A percentile compares a stretch with the other conserved stretches of the same genome.
Evolutionary conservation across 2,113 vertebrate species (phyloP).

Genomic region (Poeciliopsis occidentalis): DNA sequence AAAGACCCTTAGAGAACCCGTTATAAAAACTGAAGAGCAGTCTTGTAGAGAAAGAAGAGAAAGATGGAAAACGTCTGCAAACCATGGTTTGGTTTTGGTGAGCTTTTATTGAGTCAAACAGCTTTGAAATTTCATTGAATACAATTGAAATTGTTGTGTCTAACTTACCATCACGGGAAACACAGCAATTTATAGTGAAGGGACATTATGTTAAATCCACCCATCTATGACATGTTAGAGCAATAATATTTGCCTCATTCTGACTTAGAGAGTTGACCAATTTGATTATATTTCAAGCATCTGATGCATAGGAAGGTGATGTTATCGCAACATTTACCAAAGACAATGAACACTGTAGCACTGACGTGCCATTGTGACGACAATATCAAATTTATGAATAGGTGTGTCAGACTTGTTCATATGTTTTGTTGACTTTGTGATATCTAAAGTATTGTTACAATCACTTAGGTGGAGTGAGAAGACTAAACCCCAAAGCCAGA

Average conservation of each 20-base stretch:
- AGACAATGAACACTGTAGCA: neutral
- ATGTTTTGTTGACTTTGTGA: neutral
- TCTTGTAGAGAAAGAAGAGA: conserved; percentile 13
- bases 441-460: neutral
- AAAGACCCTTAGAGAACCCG: conserved; percentile 21
- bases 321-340: neutral
- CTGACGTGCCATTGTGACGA: too few species aligned
- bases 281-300: too few species aligned
- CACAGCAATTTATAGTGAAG: too few species aligned
- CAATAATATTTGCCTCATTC: too few species aligned
- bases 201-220: too few species aligned
- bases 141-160: too few species aligned
- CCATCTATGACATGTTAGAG: too few species aligned
- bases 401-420: neutral
- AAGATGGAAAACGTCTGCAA: conserved; percentile 34
- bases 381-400: too few species aligned
- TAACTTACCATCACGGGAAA: too few species aligned
- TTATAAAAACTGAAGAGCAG: conserved; percentile 44
- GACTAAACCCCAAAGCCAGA: conserved; percentile 4
- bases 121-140: too few species aligned
- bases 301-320: neutral
- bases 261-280: too few species aligned
- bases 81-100: conserved; percentile 20
- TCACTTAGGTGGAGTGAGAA: neutral
- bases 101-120: too few species aligned